Conservation (phyloP, 2,113 vertebrate species). For the Varanus komodoensis region DNA sequence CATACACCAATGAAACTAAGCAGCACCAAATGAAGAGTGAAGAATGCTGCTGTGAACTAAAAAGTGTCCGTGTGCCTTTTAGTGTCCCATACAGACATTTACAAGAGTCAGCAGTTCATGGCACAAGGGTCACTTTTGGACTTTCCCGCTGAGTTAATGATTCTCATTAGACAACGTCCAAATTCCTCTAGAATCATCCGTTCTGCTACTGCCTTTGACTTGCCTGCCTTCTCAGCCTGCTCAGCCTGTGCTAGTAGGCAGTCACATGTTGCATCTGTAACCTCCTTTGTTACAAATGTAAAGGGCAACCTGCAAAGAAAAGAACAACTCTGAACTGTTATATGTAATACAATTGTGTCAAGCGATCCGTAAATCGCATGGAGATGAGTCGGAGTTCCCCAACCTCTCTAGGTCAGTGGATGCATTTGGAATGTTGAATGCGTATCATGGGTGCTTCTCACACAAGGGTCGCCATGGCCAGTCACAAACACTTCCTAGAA, state of each 20-base stretch:
- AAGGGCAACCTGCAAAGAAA: slow-evolving; percentile 87
- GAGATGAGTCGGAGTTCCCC: not conserved
- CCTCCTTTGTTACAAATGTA: slow-evolving; percentile 97
- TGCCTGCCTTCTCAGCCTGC: slow-evolving; percentile 87
- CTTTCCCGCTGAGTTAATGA: slow-evolving; percentile 96
- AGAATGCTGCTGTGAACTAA: slow-evolving; percentile 61
- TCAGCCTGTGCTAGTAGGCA: slow-evolving; percentile 95
- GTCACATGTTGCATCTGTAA: slow-evolving; percentile 93
- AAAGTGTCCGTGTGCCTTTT: slow-evolving; percentile 75
- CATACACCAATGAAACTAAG: slow-evolving; percentile 73
- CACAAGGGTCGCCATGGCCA: too few relatives aligned
- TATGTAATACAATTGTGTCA: not conserved
- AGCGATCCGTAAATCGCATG: not conserved
- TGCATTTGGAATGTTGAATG: too few relatives aligned
- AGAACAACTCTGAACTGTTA: not conserved
- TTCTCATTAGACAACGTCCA: slow-evolving; percentile 96
- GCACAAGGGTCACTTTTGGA: slow-evolving; percentile 92
- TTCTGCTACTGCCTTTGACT: slow-evolving; percentile 89
- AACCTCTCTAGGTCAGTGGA: too few relatives aligned
- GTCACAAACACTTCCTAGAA: too few relatives aligned
- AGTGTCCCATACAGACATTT: slow-evolving; percentile 58
- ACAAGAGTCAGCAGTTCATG: slow-evolving; percentile 88
- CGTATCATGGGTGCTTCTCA: too few relatives aligned
- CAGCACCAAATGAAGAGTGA: slow-evolving; percentile 72
- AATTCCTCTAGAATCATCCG: slow-evolving; percentile 96